Base-by-base conservation (phyloP, 2,888 invertebrate species). In the Elaeidobius kamerunicus region DNA sequence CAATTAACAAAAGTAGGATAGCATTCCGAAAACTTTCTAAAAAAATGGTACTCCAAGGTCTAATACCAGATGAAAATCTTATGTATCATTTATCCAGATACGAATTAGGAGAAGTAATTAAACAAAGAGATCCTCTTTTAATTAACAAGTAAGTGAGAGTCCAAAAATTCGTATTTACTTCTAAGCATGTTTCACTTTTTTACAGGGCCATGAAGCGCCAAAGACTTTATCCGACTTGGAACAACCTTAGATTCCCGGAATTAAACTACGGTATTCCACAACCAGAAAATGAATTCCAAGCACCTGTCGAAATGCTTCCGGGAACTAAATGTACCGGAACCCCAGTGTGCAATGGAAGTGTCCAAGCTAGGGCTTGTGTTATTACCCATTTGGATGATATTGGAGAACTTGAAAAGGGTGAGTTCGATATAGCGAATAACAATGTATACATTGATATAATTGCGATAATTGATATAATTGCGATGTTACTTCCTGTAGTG, bases 351-450 rank as follows among this genome's bases (percentile, higher is more conserved):
- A 77, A 79, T 4, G 90, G 90, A 1, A 76, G 78, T 23, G 80
- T 85, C 2, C 72, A 78, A 7, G 88, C 82, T 0, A 75, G 83
- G 42, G 89, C 86, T 0, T 83, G 88, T 63, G 88, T 91, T 2
- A 81, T 90, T 9, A 79, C 76, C 11, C 77, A 77, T 46, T 71
- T 91, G 16, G 83, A 87, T 66, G 85, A 88, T 2, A 67, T 70
- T 2, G 65, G 66, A 36, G 63, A 68, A 48, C 60, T 74, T 47
- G 59, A 68, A 61, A 60, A 65, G 46, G 74, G 72, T 71, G 63
- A 30, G 30, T n/a, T 30, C 4, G 16, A 30, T 23, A 23, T 4
- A 18, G 18, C 18, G 39, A 23, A 41, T 16, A 50, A 20, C 19
- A 34, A 28, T 19, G 7, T 30, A 30, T 4, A 30, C n/a, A n/a